Evolutionary conservation across 1,140 invertebrate genomes (phyloP).

Genomic region (Neodiprion virginianus): DNA sequence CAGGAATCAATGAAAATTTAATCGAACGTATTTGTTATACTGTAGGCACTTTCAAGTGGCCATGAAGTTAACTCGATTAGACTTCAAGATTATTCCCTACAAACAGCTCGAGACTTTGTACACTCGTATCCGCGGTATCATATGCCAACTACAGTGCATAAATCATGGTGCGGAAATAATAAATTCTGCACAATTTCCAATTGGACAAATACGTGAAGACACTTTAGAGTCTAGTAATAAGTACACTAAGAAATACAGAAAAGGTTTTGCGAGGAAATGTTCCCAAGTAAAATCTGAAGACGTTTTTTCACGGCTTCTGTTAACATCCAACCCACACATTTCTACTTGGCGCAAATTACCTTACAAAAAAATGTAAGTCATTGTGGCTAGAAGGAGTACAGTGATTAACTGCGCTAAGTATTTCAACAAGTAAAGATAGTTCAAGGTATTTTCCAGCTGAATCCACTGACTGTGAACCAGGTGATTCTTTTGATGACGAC

Average conservation of each 20-base stretch:
- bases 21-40: constrained; percentile 40
- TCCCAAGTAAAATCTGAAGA: constrained; percentile 15
- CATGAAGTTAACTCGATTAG: constrained; percentile 23
- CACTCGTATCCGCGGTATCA: constrained; percentile 39
- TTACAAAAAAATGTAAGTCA: constrained; percentile 6
- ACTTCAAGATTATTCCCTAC: constrained; percentile 29
- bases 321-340: constrained; percentile 19
- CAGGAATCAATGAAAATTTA: constrained; percentile 41
- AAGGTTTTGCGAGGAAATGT: constrained; percentile 33
- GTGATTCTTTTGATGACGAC: background rate
- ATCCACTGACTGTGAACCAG: background rate
- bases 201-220: constrained; percentile 49
- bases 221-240: constrained; percentile 46
- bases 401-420: constrained; percentile 10
- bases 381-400: background rate
- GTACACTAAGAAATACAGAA: constrained; percentile 37
- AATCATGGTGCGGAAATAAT: constrained; percentile 41
- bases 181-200: constrained; percentile 38
- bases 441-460: constrained; percentile 8
- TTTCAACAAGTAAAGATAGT: background rate
- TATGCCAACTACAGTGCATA: constrained; percentile 44
- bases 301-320: constrained; percentile 23
- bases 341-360: constrained; percentile 8
- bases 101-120: constrained; percentile 37
- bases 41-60: constrained; percentile 42